phyloP scores from a whole-genome alignment of 2,797 vertebrate species.

The Melanotaenia maccullochi region DNA sequence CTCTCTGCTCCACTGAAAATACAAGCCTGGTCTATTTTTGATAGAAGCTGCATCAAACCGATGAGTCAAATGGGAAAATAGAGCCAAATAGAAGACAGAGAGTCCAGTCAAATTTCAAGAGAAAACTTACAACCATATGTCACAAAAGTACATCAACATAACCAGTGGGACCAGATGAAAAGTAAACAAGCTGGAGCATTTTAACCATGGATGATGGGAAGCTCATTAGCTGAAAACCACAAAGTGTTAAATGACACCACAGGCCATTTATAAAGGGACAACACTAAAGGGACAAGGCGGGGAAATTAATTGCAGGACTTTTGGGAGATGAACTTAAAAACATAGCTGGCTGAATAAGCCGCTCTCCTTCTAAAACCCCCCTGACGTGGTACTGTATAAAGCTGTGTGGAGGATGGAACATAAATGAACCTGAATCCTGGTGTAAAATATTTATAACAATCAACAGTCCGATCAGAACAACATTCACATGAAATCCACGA shows the following conservation, averaged over 20 bases:
- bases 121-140: background rate
- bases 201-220: background rate
- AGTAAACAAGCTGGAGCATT: background rate
- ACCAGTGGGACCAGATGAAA: background rate
- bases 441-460: background rate
- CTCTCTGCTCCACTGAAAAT: background rate
- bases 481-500: too few relatives aligned
- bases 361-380: background rate
- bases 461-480: too few relatives aligned
- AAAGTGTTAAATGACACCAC: background rate
- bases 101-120: background rate
- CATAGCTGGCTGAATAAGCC: background rate
- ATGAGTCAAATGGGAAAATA: background rate
- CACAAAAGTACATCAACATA: background rate
- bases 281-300: background rate
- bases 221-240: background rate
- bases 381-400: background rate
- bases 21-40: background rate
- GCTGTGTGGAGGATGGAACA: background rate
- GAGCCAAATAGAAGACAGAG: background rate
- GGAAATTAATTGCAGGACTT: background rate
- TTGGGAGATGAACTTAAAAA: background rate
- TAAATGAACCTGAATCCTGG: background rate
- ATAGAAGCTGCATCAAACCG: constrained; percentile 2
- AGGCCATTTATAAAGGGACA: background rate